phyloP scores from a whole-genome alignment of 2,888 invertebrate genomes.

The Trilocha varians region DNA sequence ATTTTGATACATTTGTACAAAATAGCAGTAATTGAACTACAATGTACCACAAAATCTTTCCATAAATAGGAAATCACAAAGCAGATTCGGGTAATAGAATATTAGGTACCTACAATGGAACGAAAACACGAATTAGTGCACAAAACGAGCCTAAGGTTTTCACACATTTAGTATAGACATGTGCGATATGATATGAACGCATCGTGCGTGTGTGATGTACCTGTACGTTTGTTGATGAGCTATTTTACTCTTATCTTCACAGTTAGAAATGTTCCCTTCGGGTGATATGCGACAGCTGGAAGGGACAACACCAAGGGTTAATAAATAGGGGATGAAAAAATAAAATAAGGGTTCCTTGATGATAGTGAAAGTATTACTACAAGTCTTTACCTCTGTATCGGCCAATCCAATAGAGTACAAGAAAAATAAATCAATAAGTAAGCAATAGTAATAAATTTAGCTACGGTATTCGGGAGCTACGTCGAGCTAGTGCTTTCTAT shows the following conservation, averaged over 20 bases:
- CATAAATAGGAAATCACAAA: too few species aligned
- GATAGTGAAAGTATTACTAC: slow-evolving; percentile 36
- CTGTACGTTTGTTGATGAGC: slow-evolving; percentile 84
- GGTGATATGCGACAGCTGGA: slow-evolving; percentile 76
- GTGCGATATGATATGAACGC: slow-evolving; percentile 10
- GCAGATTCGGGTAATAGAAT: too few species aligned
- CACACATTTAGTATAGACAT: neutral
- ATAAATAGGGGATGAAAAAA: slow-evolving; percentile 35
- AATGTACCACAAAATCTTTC: too few species aligned
- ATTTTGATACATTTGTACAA: too few species aligned
- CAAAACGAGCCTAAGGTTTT: neutral
- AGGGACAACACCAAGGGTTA: slow-evolving; percentile 72
- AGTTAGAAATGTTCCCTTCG: slow-evolving; percentile 74
- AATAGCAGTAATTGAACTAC: too few species aligned
- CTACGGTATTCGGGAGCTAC: too few species aligned
- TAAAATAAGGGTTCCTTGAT: slow-evolving; percentile 23
- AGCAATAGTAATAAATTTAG: slow-evolving; percentile 11
- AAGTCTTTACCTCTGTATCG: slow-evolving; percentile 62
- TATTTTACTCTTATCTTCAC: slow-evolving; percentile 79
- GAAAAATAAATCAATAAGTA: slow-evolving; percentile 37
- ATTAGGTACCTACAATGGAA: neutral
- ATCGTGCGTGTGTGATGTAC: slow-evolving; percentile 56
- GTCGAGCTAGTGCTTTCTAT: neutral
- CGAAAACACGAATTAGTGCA: neutral
- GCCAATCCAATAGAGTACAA: slow-evolving; percentile 52